These are phyloP conservation scores for Corythornis vintsioides DNA, from an alignment of 2,113 vertebrate species.

Conservation along the genomic window DNA sequence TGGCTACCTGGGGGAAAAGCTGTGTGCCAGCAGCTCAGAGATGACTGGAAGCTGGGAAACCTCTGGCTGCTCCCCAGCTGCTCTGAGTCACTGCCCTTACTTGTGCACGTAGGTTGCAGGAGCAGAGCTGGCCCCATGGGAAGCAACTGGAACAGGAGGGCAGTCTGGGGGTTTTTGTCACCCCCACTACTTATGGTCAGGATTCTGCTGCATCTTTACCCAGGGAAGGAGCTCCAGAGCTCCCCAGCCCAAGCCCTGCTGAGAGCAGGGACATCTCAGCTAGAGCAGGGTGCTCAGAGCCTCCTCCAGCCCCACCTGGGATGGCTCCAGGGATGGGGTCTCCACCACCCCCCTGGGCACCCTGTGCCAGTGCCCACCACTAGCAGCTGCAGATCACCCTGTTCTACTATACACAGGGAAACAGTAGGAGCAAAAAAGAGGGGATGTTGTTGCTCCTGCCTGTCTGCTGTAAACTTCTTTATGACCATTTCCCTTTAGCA, in stretches of 20 bases:
- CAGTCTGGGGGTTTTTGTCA: not conserved
- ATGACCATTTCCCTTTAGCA: not conserved
- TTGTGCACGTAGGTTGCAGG: accelerated
- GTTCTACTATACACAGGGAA: not conserved
- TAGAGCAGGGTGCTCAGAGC: too few species aligned
- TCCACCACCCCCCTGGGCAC: too few species aligned
- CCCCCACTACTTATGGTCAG: not conserved
- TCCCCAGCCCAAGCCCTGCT: too few species aligned
- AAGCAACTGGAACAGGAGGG: not conserved
- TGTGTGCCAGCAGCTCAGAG: not conserved
- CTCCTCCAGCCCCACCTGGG: too few species aligned
- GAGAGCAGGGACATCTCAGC: too few species aligned
- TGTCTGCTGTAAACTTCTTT: not conserved
- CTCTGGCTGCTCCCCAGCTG: not conserved
- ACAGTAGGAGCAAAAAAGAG: not conserved
- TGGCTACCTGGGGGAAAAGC: slow-evolving; percentile 6
- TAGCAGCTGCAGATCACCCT: not conserved
- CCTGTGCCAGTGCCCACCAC: too few species aligned
- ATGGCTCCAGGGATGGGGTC: too few species aligned
- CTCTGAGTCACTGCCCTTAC: not conserved
- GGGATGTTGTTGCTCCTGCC: not conserved
- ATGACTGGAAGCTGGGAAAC: not conserved
- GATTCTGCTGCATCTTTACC: not conserved
- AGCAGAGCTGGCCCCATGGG: not conserved
- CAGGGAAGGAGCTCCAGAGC: too few species aligned